phyloP scores from a whole-genome alignment of 2,888 invertebrate species.

The Creontiades dilutus region DNA sequence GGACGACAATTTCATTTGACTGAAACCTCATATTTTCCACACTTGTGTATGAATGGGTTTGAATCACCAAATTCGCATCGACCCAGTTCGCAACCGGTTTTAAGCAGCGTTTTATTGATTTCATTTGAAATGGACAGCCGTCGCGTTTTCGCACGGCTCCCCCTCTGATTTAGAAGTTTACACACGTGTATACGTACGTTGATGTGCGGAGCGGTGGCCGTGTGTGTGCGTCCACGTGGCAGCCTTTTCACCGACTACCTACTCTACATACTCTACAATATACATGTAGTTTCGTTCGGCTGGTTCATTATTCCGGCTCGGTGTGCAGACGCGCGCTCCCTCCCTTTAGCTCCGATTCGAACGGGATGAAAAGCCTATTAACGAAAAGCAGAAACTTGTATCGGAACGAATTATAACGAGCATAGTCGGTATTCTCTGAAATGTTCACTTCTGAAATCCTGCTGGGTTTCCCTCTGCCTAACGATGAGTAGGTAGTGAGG shows the following conservation, averaged over 20 bases:
- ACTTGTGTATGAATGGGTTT: background rate
- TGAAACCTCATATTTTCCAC: too few relatives aligned
- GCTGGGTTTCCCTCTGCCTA: too few relatives aligned
- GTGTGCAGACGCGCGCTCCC: background rate
- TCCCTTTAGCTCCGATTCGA: background rate
- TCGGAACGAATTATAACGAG: background rate
- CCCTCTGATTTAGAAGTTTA: background rate
- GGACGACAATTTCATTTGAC: too few relatives aligned
- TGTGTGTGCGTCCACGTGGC: slow-evolving; percentile 2
- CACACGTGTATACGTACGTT: background rate
- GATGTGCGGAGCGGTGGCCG: background rate
- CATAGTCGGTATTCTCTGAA: background rate
- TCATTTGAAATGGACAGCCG: slow-evolving; percentile 9
- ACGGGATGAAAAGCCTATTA: background rate
- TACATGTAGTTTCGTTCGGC: background rate
- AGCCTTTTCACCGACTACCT: background rate
- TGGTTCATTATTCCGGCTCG: slow-evolving; percentile 15
- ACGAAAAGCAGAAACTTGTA: slow-evolving; percentile 1
- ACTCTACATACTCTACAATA: background rate
- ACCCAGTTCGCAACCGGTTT: slow-evolving; percentile 5
- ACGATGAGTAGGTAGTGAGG: too few relatives aligned
- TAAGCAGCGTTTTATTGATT: background rate
- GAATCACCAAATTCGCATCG: background rate
- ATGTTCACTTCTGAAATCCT: too few relatives aligned
- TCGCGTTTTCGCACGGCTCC: slow-evolving; percentile 5